A percentile compares a stretch with the other conserved stretches of the same genome.
Evolutionary conservation across 1,140 invertebrate species (phyloP).

Genomic region (Ridgeia piscesae): DNA sequence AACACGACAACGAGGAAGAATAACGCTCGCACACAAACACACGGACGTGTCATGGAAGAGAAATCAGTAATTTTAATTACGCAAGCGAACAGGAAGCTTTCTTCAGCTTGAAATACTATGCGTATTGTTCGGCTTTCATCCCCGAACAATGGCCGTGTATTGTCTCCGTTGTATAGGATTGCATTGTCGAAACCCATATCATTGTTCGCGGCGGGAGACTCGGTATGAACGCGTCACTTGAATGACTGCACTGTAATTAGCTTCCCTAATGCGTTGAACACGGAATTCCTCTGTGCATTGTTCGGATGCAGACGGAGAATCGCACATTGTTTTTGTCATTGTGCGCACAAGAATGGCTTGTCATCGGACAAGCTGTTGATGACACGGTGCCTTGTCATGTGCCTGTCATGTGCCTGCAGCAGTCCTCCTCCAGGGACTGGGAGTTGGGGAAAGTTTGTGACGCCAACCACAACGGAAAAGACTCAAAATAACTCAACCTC

Average conservation of each 20-base stretch:
- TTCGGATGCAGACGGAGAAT: not conserved
- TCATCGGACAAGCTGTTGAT: not conserved
- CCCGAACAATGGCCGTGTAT: not conserved
- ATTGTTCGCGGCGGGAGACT: not conserved
- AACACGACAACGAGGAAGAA: not conserved
- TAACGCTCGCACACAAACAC: not conserved
- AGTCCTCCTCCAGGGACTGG: not conserved
- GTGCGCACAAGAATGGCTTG: not conserved
- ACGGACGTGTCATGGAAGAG: not conserved
- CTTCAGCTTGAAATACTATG: not conserved
- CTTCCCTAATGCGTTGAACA: not conserved
- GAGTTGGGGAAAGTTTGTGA: not conserved
- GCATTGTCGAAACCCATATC: not conserved
- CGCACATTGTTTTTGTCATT: not conserved
- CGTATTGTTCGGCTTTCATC: not conserved
- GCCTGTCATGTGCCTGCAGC: not conserved
- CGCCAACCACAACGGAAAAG: not conserved
- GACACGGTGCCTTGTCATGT: not conserved
- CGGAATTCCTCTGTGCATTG: not conserved
- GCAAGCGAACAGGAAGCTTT: not conserved
- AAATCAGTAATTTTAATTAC: not conserved
- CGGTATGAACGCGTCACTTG: not conserved
- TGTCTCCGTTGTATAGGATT: not conserved
- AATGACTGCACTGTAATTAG: not conserved
- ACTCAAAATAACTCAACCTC: not conserved